These are phyloP conservation scores for Agriopis aurantiaria DNA, from an alignment of 2,888 invertebrate species.

Conservation along the genomic window DNA sequence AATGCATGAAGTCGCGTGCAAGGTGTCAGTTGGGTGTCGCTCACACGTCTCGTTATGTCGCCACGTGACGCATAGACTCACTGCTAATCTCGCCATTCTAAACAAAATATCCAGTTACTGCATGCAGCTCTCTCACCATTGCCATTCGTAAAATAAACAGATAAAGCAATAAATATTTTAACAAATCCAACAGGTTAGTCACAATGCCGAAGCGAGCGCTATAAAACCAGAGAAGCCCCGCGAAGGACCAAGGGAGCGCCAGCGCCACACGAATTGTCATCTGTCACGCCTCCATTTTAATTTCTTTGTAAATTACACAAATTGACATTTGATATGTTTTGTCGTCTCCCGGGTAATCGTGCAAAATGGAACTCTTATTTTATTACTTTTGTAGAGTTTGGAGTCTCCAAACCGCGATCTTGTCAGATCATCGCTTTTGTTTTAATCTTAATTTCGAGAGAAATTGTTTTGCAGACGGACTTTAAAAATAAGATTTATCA, in stretches of 20 bases:
- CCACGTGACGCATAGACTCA: conserved; percentile 57
- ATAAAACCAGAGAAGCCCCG: conserved; percentile 47
- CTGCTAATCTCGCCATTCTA: conserved; percentile 68
- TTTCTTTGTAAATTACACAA: conserved; percentile 78
- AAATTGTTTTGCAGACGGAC: neutral
- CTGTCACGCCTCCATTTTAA: conserved; percentile 80
- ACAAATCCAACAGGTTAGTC: conserved; percentile 54
- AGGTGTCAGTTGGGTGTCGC: conserved; percentile 73
- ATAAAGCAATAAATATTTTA: conserved; percentile 51
- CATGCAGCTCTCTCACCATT: conserved; percentile 26
- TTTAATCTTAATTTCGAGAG: conserved; percentile 8
- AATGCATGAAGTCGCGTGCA: conserved; percentile 59
- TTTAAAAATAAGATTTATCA: conserved; percentile 2
- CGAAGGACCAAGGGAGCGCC: conserved; percentile 36
- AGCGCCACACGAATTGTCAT: conserved; percentile 69
- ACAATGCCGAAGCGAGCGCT: conserved; percentile 35
- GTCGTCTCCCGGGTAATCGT: conserved; percentile 81
- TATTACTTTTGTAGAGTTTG: conserved; percentile 67
- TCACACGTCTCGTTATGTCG: conserved; percentile 79
- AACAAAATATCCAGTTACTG: conserved; percentile 71
- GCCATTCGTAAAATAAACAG: conserved; percentile 51
- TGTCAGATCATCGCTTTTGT: conserved; percentile 35
- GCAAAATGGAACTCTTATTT: conserved; percentile 73
- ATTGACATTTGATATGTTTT: conserved; percentile 84
- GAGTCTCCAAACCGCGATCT: conserved; percentile 48